These are phyloP conservation scores for Mormyrus iriodes DNA, from an alignment of 2,113 vertebrate genomes.

Conservation along the genomic window DNA sequence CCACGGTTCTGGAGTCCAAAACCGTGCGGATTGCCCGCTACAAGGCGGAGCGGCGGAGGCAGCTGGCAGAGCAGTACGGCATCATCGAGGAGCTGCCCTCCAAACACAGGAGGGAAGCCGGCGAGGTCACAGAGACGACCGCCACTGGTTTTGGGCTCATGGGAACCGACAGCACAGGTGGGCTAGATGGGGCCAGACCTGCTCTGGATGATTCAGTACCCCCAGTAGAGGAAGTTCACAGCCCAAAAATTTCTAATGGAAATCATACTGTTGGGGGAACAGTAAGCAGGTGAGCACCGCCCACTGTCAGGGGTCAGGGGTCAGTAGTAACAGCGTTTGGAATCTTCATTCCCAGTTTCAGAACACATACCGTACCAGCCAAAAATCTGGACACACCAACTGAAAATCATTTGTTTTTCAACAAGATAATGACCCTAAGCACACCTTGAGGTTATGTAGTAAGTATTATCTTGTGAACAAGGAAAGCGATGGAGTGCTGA, in stretches of 20 bases:
- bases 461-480: no score
- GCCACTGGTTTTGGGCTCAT: constrained; percentile 30
- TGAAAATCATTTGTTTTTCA: neutral
- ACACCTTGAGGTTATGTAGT: neutral
- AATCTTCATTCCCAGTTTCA: neutral
- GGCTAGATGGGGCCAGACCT: neutral
- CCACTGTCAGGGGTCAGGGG: neutral
- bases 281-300: constrained; percentile 49
- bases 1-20: constrained; percentile 52
- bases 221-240: neutral
- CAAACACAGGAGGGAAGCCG: constrained; percentile 47
- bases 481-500: no score
- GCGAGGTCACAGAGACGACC: neutral
- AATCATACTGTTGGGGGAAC: constrained; percentile 24
- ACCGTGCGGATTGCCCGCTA: constrained; percentile 65
- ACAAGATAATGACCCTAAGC: neutral
- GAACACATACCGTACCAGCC: neutral
- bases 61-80: constrained; percentile 57
- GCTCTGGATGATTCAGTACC: constrained; percentile 16
- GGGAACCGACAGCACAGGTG: constrained; percentile 23
- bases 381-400: neutral
- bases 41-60: constrained; percentile 64
- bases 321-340: neutral
- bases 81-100: constrained; percentile 52
- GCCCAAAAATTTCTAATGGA: constrained; percentile 40